Percentiles rank a stretch among this genome's conserved stretches.
Evolutionary conservation across 2,113 vertebrate genomes (phyloP).

Genomic region (Prietella phreatophila): DNA sequence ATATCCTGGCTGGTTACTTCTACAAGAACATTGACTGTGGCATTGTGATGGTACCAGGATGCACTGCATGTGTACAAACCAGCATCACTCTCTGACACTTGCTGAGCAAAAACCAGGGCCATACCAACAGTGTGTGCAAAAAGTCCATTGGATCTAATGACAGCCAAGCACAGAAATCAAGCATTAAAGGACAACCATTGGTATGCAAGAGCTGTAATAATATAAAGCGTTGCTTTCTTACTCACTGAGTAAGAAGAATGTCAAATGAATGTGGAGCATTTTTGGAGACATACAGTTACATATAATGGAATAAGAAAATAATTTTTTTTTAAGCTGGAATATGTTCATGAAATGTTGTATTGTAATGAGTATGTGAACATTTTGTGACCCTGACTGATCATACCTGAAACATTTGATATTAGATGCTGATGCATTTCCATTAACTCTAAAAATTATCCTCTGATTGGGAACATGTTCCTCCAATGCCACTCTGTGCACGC

Average conservation of each 20-base stretch:
- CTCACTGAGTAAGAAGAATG: background rate
- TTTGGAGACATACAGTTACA: background rate
- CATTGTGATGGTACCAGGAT: constrained; percentile 67
- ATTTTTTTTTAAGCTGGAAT: background rate
- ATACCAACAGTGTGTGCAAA: constrained; percentile 48
- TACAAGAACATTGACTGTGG: constrained; percentile 60
- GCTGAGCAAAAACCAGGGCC: constrained; percentile 58
- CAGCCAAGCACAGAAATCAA: constrained; percentile 24
- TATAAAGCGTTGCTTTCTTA: background rate
- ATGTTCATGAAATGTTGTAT: background rate
- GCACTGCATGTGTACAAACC: constrained; percentile 66
- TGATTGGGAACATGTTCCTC: constrained; percentile 57
- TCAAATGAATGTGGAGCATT: background rate
- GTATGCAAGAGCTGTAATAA: background rate
- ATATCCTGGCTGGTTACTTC: constrained; percentile 55
- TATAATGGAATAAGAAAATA: background rate
- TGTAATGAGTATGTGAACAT: background rate
- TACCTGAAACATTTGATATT: constrained; percentile 67
- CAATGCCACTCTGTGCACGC: constrained; percentile 54
- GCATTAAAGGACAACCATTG: background rate
- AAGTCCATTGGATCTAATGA: constrained; percentile 63
- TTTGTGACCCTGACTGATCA: constrained; percentile 1
- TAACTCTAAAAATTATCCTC: constrained; percentile 63
- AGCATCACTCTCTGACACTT: constrained; percentile 51
- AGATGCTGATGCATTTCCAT: constrained; percentile 62